Evolutionary conservation across 2,113 vertebrate genomes (phyloP), one percentile per base, ranked within the genome.

Genomic region (Trichechus manatus): DNA sequence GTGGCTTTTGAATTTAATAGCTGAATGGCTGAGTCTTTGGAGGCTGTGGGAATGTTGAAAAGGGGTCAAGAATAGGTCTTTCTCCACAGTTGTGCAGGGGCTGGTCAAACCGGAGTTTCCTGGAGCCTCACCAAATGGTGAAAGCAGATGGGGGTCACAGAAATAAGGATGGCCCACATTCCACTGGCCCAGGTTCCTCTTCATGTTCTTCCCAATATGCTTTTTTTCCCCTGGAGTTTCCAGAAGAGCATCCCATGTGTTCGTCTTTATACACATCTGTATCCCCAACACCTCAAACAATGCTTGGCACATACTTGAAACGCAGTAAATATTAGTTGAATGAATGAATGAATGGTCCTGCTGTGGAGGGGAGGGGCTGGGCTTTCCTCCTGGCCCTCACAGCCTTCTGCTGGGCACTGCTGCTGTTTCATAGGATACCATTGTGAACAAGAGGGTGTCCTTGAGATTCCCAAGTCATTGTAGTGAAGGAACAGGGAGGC

Each of bases 1-100:
- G 64, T 47, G 66, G 64, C 42, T 14, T 95, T 83, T 79, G 61
- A 88, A 72, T 89, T 89, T 63, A 83, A 72, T 82, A 59, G 91
- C 56, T 80, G 39, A 56, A 80, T 0, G 4, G 61, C 63, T 56
- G 59, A n/a, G 47, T 36, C 42, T 92, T 39, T 11, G 63, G 78
- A 79, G 74, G 36, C 70, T 70, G 27, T 2, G 29, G 9, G 19
- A 15, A 75, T n/a, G 31, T 23, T 27, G 72, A 81, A 64, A 63
- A 36, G 31, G 8, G 79, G 74, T 79, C 33, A 63, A 25, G 81
- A 53, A 0, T 0, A 47, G 47, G 36, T 53, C 23, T 81, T 78
- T 66, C 61, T 29, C 63, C 31, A 23, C 4, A 11, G 50, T 19
- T 22, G 29, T 81, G 74, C 27, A 75, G 29, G 93, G 27, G 9